Evolutionary conservation across 2,113 vertebrate species (phyloP).

Genomic region (Mobula hypostoma): DNA sequence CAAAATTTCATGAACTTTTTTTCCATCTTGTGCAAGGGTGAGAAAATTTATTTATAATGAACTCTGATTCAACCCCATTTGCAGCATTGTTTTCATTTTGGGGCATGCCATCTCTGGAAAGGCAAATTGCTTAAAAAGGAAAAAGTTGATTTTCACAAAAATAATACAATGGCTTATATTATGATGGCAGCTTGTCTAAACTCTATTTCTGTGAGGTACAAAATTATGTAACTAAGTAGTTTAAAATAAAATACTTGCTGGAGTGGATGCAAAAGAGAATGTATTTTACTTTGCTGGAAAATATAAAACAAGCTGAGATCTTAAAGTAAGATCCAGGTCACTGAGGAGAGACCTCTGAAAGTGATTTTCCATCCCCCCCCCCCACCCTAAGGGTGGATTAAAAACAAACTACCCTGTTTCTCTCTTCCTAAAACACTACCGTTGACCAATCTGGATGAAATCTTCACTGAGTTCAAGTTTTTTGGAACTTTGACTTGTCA

Average conservation of each 20-base stretch:
- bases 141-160: background rate
- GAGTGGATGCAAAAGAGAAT: background rate
- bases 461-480: background rate
- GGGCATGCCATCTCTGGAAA: background rate
- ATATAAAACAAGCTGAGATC: background rate
- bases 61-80: background rate
- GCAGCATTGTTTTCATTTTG: background rate
- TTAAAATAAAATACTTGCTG: background rate
- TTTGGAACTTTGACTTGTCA: background rate
- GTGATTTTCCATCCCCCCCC: no score
- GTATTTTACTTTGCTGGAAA: background rate
- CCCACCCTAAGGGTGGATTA: no score
- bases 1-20: no score
- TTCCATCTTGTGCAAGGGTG: background rate
- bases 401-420: no score
- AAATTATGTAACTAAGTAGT: background rate
- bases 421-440: no score
- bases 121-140: background rate
- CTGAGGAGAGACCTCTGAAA: background rate
- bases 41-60: background rate
- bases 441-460: no score
- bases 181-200: background rate
- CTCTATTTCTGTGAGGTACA: background rate
- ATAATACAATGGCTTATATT: background rate
- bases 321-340: background rate